A percentile compares a stretch with the other conserved stretches of the same genome.
Evolutionary conservation across 2,888 invertebrate genomes (phyloP).

Genomic region (Stramonita haemastoma): DNA sequence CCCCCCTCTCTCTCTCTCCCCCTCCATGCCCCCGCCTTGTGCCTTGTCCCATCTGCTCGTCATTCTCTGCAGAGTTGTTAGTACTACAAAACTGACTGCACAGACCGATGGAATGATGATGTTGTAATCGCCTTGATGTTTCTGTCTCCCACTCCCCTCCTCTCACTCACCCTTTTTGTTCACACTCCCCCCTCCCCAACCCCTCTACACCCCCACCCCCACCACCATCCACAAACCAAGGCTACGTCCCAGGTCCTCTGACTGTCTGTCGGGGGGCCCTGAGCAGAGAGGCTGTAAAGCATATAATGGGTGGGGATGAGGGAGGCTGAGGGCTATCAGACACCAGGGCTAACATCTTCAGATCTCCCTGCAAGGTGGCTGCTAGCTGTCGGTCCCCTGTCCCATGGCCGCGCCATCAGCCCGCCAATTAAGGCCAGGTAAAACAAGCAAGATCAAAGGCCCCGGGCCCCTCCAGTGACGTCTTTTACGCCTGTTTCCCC

Average conservation of each 20-base stretch:
- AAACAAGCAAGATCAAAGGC: slow-evolving; percentile 41
- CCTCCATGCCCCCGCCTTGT: neutral
- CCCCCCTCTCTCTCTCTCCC: neutral
- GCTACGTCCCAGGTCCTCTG: neutral
- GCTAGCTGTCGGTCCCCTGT: slow-evolving; percentile 9
- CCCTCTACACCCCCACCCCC: neutral
- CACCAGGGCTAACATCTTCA: slow-evolving; percentile 22
- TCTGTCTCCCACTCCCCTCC: neutral
- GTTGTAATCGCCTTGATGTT: slow-evolving; percentile 19
- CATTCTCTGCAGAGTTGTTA: neutral
- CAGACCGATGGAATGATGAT: neutral
- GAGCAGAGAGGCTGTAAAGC: slow-evolving; percentile 12
- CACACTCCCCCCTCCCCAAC: neutral
- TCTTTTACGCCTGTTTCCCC: slow-evolving; percentile 24
- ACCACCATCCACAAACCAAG: no score
- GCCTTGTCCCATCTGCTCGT: neutral
- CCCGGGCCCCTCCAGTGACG: slow-evolving; percentile 16
- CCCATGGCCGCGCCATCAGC: no score
- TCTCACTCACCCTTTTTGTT: no score
- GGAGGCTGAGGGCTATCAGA: neutral
- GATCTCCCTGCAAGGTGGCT: slow-evolving; percentile 26
- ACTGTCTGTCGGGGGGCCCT: no score
- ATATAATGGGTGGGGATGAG: slow-evolving; percentile 28
- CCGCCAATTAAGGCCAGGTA: slow-evolving; percentile 41
- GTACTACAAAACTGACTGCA: no score